Evolutionary conservation across 1,140 invertebrate species (phyloP).

Genomic region (Aphelinus atriplicis): DNA sequence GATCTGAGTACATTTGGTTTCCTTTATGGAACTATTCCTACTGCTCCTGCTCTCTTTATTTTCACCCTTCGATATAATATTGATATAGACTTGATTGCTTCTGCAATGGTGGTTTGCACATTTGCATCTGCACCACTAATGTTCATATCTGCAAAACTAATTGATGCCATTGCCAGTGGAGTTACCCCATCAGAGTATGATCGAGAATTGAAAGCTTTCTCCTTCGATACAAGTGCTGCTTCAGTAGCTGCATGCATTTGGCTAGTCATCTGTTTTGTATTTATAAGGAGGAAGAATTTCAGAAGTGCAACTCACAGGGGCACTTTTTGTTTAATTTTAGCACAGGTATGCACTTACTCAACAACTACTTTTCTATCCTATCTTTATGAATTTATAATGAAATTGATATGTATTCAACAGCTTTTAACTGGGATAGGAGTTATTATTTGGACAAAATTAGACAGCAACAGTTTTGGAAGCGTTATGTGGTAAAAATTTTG

Average conservation of each 20-base stretch:
- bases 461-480: slow-evolving; percentile 45
- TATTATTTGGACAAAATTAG: slow-evolving; percentile 61
- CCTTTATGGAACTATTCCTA: slow-evolving; percentile 94
- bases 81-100: slow-evolving; percentile 89
- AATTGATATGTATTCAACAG: slow-evolving; percentile 39
- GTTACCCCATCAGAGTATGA: slow-evolving; percentile 76
- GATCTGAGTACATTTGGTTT: slow-evolving; percentile 93
- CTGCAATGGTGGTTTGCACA: slow-evolving; percentile 92
- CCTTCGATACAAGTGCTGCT: slow-evolving; percentile 84
- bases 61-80: slow-evolving; percentile 90
- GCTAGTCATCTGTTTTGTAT: slow-evolving; percentile 81
- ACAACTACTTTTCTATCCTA: neutral
- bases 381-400: neutral
- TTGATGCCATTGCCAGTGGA: slow-evolving; percentile 74
- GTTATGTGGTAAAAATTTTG: slow-evolving; percentile 52
- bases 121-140: slow-evolving; percentile 93
- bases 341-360: slow-evolving; percentile 73
- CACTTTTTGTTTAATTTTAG: slow-evolving; percentile 79
- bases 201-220: slow-evolving; percentile 79
- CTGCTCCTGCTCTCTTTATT: slow-evolving; percentile 94
- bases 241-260: slow-evolving; percentile 80
- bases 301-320: slow-evolving; percentile 84
- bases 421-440: slow-evolving; percentile 53
- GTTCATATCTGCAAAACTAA: slow-evolving; percentile 94
- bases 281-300: slow-evolving; percentile 75